Evolutionary conservation across 2,888 invertebrate genomes (phyloP), one percentile per base, ranked within the genome.

Genomic region (Sceliomorpha sp.): DNA sequence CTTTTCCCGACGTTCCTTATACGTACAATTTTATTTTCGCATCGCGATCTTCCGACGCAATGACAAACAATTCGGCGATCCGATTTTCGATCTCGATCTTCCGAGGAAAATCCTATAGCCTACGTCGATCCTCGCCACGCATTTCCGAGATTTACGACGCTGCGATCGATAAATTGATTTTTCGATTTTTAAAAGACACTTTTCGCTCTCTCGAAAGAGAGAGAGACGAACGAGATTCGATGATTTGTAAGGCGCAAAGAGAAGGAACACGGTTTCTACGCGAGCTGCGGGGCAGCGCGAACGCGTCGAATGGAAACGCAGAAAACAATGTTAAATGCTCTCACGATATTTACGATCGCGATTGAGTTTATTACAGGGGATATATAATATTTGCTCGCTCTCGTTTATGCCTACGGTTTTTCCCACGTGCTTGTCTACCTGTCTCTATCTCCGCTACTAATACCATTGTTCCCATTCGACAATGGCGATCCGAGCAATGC

Each of bases 381-480:
- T 68, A 71, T 67, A 71, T 71, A 71, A 71, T 71, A 71, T 71
- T 71, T 67, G 62, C 53, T 56, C 67, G 63, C 63, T 64, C 63
- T 68, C 63, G 68, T 71, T 20, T 59, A 56, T 56, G 67, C 63
- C 47, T 45, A 56, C 63, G 47, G 63, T 50, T 71, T 20, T 71
- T 71, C 71, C 68, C 71, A 71, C 68, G 68, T 71, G 56, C 55
- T 64, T 59, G 59, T 59, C 63, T 55, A 68, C 50, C 68, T 71
- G 71, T 60, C 59, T 62, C 64, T 63, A 69, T 75, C 56, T 50
- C 62, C 68, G 68, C 73, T 72, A 72, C 70, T 63, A 73, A 72
- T 68, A 53, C 71, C 67, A 75, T 75, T 75, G 74, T 75, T 73
- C 64, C 51, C n/a, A n/a, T 17, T 48, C 66, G 55, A 72, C 70